phyloP scores from a whole-genome alignment of 2,888 invertebrate species.

The Pollenia griseotomentosa region DNA sequence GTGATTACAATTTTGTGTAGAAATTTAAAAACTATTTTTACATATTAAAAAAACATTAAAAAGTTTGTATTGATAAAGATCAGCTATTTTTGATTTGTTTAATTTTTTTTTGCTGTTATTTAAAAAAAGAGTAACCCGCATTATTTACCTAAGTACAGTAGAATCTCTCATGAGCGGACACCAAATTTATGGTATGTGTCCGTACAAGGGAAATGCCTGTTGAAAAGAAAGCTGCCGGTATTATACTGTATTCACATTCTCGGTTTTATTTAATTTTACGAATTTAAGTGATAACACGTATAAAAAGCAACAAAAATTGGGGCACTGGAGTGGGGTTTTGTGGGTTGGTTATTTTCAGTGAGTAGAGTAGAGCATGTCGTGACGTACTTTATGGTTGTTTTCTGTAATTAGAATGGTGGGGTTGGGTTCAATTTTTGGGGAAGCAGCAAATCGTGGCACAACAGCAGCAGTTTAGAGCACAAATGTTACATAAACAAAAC shows the following conservation, averaged over 20 bases:
- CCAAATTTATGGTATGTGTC: background rate
- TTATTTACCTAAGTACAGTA: too few relatives aligned
- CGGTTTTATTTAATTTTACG: conserved; percentile 65
- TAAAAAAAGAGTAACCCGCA: too few relatives aligned
- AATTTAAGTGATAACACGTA: conserved; percentile 64
- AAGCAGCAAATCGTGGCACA: conserved; percentile 4
- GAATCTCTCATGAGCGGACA: too few relatives aligned
- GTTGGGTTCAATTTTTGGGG: background rate
- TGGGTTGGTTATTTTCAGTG: conserved; percentile 23
- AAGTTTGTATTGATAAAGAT: too few relatives aligned
- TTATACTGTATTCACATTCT: background rate
- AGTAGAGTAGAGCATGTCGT: conserved; percentile 18
- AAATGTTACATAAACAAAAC: conserved; percentile 15
- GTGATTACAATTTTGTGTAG: too few relatives aligned
- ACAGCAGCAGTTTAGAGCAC: background rate
- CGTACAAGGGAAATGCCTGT: background rate
- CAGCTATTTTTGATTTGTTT: too few relatives aligned
- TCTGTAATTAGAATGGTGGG: background rate
- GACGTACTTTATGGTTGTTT: conserved; percentile 12
- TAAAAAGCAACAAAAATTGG: conserved; percentile 48
- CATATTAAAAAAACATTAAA: too few relatives aligned
- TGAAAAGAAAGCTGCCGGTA: background rate
- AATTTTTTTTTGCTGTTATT: too few relatives aligned
- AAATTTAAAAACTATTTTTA: too few relatives aligned
- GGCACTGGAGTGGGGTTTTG: conserved; percentile 54